Evolutionary conservation across 2,113 vertebrate species (phyloP).

Genomic region (Panthera leo): DNA sequence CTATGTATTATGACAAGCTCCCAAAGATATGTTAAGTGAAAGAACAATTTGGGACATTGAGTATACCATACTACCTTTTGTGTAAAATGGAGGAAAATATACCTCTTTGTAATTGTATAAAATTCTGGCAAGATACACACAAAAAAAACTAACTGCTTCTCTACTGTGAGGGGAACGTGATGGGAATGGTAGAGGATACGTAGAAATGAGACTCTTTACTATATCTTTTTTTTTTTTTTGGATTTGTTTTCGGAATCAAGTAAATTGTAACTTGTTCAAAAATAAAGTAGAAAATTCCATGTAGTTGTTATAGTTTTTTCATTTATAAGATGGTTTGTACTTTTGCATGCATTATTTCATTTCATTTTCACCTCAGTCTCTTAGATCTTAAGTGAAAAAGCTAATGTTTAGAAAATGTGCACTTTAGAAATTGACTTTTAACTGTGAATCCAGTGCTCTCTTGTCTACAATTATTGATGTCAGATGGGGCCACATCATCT

Average conservation of each 20-base stretch:
- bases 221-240: not conserved
- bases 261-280: constrained; percentile 2
- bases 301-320: not conserved
- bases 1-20: not conserved
- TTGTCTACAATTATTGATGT: not conserved
- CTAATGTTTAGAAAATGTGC: constrained; percentile 8
- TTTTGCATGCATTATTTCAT: not conserved
- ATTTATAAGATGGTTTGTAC: constrained; percentile 6
- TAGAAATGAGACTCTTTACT: not conserved
- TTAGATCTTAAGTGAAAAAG: constrained; percentile 33
- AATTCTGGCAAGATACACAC: not conserved
- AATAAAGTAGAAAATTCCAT: not conserved
- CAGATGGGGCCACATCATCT: not conserved
- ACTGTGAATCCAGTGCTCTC: not conserved
- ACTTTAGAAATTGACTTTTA: constrained; percentile 20
- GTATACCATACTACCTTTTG: not conserved
- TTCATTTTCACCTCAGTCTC: not conserved
- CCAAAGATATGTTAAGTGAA: not conserved
- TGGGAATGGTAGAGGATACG: not conserved
- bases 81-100: constrained; percentile 7
- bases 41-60: not conserved
- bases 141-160: not conserved
- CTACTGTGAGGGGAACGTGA: not conserved
- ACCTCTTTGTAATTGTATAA: not conserved
- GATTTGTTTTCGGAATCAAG: constrained; percentile 33